Base-by-base conservation (phyloP, 2,888 invertebrate species). In the Eucera pruinosa region DNA sequence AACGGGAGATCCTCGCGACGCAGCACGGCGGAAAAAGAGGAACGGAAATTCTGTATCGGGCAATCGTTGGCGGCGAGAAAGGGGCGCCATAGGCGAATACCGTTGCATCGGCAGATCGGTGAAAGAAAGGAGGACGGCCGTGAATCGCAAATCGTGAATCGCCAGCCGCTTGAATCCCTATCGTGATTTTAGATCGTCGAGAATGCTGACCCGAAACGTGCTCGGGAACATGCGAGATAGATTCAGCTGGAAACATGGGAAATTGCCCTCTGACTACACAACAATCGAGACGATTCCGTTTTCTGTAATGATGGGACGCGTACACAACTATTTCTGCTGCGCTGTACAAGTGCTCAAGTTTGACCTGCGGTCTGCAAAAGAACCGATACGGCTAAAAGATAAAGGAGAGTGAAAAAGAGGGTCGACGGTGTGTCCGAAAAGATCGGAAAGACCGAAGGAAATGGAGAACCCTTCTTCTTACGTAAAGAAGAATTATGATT, bases 91-190 rank as follows among this genome's bases (percentile, higher is more conserved):
- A 54, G 71, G 47, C 69, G 69, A 74, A 75, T 85, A 79, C 83
- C 84, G 86, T 84, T 84, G 80, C 68, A 61, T 52, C 77, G 74
- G 55, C 33, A 69, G 84, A 82, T 82, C 80, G 76, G 73, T 69
- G 74, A 74, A 74, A 76, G 77, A 77, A 79, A 78, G 67, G 66
- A 81, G 80, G 68, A 58, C 78, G 75, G 52, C 54, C 68, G 41
- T 78, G 82, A 80, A 84, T 84, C 76, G 84, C 77, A 70, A 66
- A 69, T 79, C 68, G 70, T 64, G 75, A 83, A 81, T 83, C 81
- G 82, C 54, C 62, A 67, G 47, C 58, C 61, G 52, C 47, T 74
- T 61, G 72, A 67, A 61, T 71, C 75, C 55, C 58, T 85, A 84
- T 85, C 84, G 69, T 61, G 79, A 52, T 81, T 77, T 79, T 69